A percentile compares a stretch with the other conserved stretches of the same genome.
Conservation (phyloP, 2,888 invertebrate species). For the Philonicus albiceps region DNA sequence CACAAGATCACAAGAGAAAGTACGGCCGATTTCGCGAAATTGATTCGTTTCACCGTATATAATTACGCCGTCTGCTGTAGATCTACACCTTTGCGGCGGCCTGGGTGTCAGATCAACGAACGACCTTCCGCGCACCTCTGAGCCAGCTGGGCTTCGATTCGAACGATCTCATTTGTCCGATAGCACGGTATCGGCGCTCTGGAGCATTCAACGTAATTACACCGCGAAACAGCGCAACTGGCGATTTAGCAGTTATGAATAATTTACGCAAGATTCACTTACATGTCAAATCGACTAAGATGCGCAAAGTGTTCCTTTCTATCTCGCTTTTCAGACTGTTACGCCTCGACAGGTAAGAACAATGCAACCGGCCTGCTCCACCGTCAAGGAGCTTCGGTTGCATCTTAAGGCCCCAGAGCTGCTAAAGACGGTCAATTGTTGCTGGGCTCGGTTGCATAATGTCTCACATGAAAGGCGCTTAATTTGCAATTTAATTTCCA, state of each 20-base stretch:
- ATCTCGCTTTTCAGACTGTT: not conserved
- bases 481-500: not conserved
- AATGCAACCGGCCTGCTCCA: not conserved
- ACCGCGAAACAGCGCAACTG: not conserved
- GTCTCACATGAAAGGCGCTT: not conserved
- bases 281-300: not conserved
- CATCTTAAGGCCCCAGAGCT: not conserved
- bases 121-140: slow-evolving; percentile 40
- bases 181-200: not conserved
- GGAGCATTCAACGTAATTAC: not conserved
- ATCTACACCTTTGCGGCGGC: not conserved
- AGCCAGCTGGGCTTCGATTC: not conserved
- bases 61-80: slow-evolving; percentile 13
- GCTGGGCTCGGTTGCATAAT: not conserved
- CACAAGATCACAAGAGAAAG: slow-evolving; percentile 4
- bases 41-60: slow-evolving; percentile 25
- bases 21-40: slow-evolving; percentile 6
- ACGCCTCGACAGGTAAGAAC: not conserved
- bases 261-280: slow-evolving; percentile 18
- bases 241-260: not conserved
- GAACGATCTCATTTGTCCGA: not conserved
- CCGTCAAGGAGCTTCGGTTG: not conserved
- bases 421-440: not conserved
- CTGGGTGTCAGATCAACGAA: slow-evolving; percentile 44
- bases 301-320: not conserved